Evolutionary conservation across 35 echinoderm and acorn worm species (phyloP).

Genomic region (Ophiothrix spiculata): DNA sequence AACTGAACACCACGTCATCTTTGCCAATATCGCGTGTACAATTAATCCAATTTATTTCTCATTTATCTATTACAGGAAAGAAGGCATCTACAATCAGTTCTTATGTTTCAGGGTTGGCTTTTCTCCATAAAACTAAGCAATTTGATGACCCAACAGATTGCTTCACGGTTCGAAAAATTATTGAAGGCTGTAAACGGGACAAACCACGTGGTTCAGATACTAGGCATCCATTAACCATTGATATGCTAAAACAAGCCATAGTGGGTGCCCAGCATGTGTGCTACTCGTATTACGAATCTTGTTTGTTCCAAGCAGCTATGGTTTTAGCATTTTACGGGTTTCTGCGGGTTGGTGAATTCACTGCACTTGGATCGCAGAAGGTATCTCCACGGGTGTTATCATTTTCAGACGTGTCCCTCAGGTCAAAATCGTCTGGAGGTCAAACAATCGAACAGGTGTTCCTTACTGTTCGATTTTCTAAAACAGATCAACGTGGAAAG

Average conservation of each 20-base stretch:
- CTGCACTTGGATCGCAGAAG: neutral
- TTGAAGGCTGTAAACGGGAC: neutral
- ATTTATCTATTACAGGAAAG: neutral
- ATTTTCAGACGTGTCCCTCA: too few species aligned
- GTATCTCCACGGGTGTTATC: neutral
- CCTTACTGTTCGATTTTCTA: neutral
- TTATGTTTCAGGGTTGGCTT: neutral
- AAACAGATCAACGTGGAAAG: neutral
- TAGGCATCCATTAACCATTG: neutral
- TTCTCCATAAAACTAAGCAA: neutral
- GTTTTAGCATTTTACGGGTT: conserved; percentile 4
- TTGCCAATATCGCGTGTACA: neutral
- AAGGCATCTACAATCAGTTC: neutral
- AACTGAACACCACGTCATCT: neutral
- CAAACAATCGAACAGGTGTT: neutral
- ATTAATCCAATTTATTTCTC: neutral
- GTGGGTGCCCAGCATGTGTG: neutral
- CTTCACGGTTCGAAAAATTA: neutral
- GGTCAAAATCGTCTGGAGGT: too few species aligned
- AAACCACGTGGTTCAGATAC: neutral
- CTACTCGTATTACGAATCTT: neutral
- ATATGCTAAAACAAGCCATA: neutral
- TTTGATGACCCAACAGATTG: neutral
- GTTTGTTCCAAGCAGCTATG: neutral
- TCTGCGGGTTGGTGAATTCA: neutral